Conservation (phyloP, 2,113 vertebrate species). For the Petaurus breviceps region DNA sequence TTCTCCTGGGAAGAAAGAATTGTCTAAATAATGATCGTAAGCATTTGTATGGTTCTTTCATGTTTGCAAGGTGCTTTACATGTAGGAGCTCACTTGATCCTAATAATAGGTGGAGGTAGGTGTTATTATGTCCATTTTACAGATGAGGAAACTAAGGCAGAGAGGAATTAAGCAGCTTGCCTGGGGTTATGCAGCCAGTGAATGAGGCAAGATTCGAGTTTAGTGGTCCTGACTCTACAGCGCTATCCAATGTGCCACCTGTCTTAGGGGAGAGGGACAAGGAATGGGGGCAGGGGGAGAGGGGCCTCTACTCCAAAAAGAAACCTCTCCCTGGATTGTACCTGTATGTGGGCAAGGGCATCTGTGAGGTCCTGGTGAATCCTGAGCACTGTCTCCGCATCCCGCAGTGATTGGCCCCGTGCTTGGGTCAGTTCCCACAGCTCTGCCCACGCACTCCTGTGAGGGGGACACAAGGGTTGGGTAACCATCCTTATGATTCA, state of each 20-base stretch:
- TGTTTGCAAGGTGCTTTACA: not conserved
- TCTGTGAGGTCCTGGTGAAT: constrained; percentile 88
- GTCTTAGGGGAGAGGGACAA: not conserved
- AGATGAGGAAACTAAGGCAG: not conserved
- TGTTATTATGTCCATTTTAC: not conserved
- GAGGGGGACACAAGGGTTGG: not conserved
- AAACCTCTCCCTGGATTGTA: constrained; percentile 49
- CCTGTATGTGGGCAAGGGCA: constrained; percentile 89
- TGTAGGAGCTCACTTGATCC: not conserved
- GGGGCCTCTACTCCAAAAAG: not conserved
- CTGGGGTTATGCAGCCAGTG: not conserved
- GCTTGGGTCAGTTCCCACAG: constrained; percentile 83
- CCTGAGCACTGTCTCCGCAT: constrained; percentile 84
- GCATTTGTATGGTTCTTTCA: not conserved
- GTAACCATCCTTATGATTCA: not conserved
- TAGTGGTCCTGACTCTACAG: not conserved
- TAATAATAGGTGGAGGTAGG: not conserved
- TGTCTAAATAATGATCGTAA: not conserved
- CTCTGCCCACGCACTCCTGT: constrained; percentile 89
- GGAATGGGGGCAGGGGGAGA: not conserved
- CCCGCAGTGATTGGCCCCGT: constrained; percentile 81
- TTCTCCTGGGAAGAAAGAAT: constrained; percentile 85
- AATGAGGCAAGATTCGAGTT: not conserved
- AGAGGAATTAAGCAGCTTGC: not conserved
- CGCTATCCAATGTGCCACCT: not conserved